A percentile compares a stretch with the other conserved stretches of the same genome.
phyloP scores from a whole-genome alignment of 2,888 invertebrate genomes.

The Mesorhabditis spiculigera region DNA sequence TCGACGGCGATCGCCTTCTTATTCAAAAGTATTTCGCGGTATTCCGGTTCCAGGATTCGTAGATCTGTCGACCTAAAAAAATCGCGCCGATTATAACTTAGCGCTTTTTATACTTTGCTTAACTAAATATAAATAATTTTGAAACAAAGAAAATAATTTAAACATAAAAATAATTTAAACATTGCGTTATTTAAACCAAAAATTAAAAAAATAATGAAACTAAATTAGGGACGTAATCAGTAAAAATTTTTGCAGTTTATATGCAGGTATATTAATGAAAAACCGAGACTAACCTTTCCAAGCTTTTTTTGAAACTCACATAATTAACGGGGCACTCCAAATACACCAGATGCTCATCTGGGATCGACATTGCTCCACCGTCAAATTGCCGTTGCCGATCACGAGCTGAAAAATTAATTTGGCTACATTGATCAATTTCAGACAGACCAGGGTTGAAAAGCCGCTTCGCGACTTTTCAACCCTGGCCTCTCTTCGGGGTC shows the following conservation, averaged over 20 bases:
- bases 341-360: conserved; percentile 42
- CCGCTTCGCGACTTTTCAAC: too few species aligned
- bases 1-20: conserved; percentile 48
- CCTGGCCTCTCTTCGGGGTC: too few species aligned
- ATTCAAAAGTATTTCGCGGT: conserved; percentile 42
- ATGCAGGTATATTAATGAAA: too few species aligned
- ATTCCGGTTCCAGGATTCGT: conserved; percentile 25
- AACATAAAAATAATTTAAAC: neutral
- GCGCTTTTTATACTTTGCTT: too few species aligned
- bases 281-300: neutral
- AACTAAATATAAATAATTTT: too few species aligned
- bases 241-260: too few species aligned
- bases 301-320: conserved; percentile 6
- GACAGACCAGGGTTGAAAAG: too few species aligned
- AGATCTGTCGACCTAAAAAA: conserved; percentile 36
- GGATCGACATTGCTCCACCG: conserved; percentile 23
- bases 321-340: conserved; percentile 16
- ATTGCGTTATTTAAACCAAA: neutral
- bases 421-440: neutral
- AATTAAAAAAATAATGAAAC: neutral
- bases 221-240: too few species aligned
- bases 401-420: conserved; percentile 23
- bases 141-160: too few species aligned
- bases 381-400: conserved; percentile 39
- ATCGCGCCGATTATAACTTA: too few species aligned